phyloP scores from a whole-genome alignment of 2,888 invertebrate species.

The Catocala nupta region DNA sequence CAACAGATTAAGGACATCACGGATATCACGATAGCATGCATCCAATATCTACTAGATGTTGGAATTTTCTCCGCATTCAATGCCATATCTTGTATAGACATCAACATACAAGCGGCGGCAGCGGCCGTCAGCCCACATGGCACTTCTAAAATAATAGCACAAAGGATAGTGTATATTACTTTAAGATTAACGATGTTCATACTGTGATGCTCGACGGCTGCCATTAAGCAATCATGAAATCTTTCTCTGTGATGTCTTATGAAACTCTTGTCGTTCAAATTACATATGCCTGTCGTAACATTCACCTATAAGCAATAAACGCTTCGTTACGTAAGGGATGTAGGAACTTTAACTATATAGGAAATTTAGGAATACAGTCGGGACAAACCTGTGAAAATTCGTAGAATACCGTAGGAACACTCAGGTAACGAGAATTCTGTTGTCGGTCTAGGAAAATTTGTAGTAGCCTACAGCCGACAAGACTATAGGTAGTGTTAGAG shows the following conservation, averaged over 20 bases:
- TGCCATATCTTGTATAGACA: slow-evolving; percentile 88
- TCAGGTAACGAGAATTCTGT: slow-evolving; percentile 77
- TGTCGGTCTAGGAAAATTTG: slow-evolving; percentile 87
- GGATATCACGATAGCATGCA: slow-evolving; percentile 88
- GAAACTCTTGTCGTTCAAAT: slow-evolving; percentile 82
- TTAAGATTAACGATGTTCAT: slow-evolving; percentile 82
- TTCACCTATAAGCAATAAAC: slow-evolving; percentile 61
- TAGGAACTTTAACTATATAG: too few species aligned
- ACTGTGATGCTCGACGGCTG: slow-evolving; percentile 79
- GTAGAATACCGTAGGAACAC: slow-evolving; percentile 83
- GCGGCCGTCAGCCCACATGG: slow-evolving; percentile 89
- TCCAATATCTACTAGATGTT: slow-evolving; percentile 76
- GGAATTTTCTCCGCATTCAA: slow-evolving; percentile 70
- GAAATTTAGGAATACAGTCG: slow-evolving; percentile 32
- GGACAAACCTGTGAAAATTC: slow-evolving; percentile 69
- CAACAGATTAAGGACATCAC: slow-evolving; percentile 89
- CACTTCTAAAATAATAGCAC: slow-evolving; percentile 86
- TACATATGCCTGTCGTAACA: slow-evolving; percentile 71
- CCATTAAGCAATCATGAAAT: slow-evolving; percentile 73
- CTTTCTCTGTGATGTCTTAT: slow-evolving; percentile 80
- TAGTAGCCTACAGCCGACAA: slow-evolving; percentile 86
- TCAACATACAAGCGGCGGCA: slow-evolving; percentile 85
- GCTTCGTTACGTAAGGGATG: background rate
- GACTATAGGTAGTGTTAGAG: slow-evolving; percentile 74
- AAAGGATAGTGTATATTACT: slow-evolving; percentile 84